These are phyloP conservation scores for Coreoperca whiteheadi DNA, from an alignment of 2,113 vertebrate species.

Conservation along the genomic window DNA sequence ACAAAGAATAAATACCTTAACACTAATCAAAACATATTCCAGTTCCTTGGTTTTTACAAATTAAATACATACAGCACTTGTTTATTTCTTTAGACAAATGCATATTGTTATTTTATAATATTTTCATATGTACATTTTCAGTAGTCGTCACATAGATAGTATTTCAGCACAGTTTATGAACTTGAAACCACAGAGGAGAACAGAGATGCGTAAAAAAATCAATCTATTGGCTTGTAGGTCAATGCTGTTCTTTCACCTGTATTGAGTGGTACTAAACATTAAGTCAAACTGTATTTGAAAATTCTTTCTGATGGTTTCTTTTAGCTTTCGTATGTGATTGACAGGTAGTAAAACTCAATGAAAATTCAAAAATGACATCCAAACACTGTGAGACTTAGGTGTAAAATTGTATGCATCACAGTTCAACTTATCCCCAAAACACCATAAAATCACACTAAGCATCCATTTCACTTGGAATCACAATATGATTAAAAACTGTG, in stretches of 20 bases:
- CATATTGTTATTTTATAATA: conserved; percentile 53
- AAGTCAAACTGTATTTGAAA: conserved; percentile 9
- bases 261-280: neutral
- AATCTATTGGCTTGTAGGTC: conserved; percentile 77
- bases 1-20: conserved; percentile 78
- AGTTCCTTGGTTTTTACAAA: conserved; percentile 67
- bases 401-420: neutral
- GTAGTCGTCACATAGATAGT: conserved; percentile 72
- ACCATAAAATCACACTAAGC: no score
- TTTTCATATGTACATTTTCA: conserved; percentile 72
- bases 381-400: neutral
- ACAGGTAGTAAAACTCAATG: neutral
- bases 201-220: conserved; percentile 47
- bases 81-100: conserved; percentile 57
- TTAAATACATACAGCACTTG: conserved; percentile 68
- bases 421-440: no score
- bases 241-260: conserved; percentile 3
- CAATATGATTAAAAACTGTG: neutral
- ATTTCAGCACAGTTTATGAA: conserved; percentile 59
- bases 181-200: conserved; percentile 55
- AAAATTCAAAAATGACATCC: neutral
- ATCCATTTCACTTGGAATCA: no score
- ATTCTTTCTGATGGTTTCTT: conserved; percentile 26
- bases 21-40: conserved; percentile 55
- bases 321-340: neutral